Conservation (phyloP, 2,797 vertebrate species). For the Columba guinea region DNA sequence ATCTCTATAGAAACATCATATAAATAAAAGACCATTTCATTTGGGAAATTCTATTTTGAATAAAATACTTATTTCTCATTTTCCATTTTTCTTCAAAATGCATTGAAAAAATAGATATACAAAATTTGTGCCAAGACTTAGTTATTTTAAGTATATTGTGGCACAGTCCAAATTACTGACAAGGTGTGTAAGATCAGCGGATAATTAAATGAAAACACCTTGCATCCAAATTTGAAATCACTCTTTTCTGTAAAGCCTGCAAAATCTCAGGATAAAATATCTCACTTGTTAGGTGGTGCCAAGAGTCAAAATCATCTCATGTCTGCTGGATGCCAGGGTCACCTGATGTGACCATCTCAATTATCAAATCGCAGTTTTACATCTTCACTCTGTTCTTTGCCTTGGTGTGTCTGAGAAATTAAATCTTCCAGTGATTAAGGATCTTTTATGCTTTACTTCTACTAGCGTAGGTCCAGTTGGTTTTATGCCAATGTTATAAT, state of each 20-base stretch:
- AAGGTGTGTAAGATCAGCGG: background rate
- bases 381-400: background rate
- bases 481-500: background rate
- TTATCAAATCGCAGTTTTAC: background rate
- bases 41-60: constrained; percentile 1
- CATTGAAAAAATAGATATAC: background rate
- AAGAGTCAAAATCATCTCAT: background rate
- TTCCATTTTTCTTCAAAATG: background rate
- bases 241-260: background rate
- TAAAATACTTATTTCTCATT: background rate
- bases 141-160: background rate
- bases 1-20: constrained; percentile 19
- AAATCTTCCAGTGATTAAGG: background rate
- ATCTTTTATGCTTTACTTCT: constrained; percentile 6
- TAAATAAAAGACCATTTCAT: background rate
- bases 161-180: background rate
- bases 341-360: background rate
- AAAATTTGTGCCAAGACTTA: background rate
- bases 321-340: background rate
- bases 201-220: background rate
- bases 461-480: background rate
- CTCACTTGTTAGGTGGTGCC: background rate
- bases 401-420: background rate
- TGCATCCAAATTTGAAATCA: background rate
- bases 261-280: background rate